These are phyloP conservation scores for Catharus ustulatus DNA, from an alignment of 2,797 vertebrate genomes.

Conservation along the genomic window DNA sequence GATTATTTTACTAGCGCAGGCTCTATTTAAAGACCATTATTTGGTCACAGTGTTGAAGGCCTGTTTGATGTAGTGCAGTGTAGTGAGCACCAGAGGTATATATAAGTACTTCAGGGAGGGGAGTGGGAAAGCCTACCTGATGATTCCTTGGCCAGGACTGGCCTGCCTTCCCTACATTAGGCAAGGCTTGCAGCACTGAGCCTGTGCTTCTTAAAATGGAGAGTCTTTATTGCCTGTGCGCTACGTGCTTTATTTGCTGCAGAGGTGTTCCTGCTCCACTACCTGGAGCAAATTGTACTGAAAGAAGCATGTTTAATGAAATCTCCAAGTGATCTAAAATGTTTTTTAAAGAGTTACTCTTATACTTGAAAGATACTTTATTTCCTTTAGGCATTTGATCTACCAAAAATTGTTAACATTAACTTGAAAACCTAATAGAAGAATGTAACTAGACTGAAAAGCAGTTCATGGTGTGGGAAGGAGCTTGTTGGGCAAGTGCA, in stretches of 20 bases:
- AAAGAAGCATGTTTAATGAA: neutral
- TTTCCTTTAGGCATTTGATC: neutral
- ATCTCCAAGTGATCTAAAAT: neutral
- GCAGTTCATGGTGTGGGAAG: neutral
- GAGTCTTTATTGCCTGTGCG: neutral
- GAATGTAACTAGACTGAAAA: neutral
- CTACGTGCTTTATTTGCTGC: slow-evolving; percentile 13
- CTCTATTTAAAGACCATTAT: slow-evolving; percentile 17
- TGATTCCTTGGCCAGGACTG: neutral
- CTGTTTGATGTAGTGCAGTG: neutral
- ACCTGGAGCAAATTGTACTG: neutral
- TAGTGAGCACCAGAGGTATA: neutral
- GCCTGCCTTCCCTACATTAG: slow-evolving; percentile 16
- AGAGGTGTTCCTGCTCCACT: slow-evolving; percentile 25
- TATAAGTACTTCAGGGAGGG: slow-evolving; percentile 28
- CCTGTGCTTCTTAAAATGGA: slow-evolving; percentile 70
- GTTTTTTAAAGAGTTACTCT: neutral
- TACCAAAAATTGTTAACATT: neutral
- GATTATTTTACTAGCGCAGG: neutral
- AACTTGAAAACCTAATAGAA: neutral
- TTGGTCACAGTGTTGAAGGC: neutral
- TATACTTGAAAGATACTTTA: neutral
- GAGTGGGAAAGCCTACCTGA: slow-evolving; percentile 34
- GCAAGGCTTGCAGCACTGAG: neutral
- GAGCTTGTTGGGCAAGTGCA: neutral